These are phyloP conservation scores for Phainopepla nitens DNA, from an alignment of 2,113 vertebrate genomes.

Conservation along the genomic window DNA sequence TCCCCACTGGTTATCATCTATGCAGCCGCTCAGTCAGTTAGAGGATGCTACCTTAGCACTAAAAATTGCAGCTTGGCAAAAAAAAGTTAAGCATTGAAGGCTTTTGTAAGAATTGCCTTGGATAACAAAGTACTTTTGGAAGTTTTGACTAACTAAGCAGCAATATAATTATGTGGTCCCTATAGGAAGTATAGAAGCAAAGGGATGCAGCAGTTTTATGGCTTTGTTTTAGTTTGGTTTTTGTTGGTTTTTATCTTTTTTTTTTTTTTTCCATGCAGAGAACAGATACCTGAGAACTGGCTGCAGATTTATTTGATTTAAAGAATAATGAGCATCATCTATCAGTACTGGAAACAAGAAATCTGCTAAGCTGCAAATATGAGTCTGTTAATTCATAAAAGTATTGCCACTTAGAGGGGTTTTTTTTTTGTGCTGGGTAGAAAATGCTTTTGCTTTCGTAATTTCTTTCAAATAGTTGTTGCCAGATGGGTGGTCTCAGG, in stretches of 20 bases:
- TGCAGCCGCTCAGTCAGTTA: neutral
- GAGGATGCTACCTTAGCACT: neutral
- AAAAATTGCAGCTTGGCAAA: neutral
- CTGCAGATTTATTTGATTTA: neutral
- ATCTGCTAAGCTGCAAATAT: neutral
- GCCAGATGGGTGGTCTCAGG: neutral
- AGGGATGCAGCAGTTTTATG: neutral
- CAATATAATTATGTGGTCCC: neutral
- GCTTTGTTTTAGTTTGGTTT: neutral
- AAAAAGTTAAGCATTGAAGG: neutral
- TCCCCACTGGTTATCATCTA: neutral
- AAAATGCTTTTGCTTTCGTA: neutral
- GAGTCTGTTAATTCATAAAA: neutral
- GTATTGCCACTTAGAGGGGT: neutral
- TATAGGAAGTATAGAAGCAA: neutral
- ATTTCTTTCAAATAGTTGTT: neutral
- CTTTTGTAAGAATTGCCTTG: neutral
- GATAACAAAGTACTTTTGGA: neutral
- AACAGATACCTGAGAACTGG: neutral
- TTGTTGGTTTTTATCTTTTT: accelerated
- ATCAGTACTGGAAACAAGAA: neutral
- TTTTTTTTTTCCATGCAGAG: neutral
- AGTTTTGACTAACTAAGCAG: neutral
- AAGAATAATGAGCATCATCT: neutral
- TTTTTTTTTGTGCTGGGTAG: neutral